Evolutionary conservation across 2,113 vertebrate species (phyloP).

Genomic region (Callaeas wilsoni): DNA sequence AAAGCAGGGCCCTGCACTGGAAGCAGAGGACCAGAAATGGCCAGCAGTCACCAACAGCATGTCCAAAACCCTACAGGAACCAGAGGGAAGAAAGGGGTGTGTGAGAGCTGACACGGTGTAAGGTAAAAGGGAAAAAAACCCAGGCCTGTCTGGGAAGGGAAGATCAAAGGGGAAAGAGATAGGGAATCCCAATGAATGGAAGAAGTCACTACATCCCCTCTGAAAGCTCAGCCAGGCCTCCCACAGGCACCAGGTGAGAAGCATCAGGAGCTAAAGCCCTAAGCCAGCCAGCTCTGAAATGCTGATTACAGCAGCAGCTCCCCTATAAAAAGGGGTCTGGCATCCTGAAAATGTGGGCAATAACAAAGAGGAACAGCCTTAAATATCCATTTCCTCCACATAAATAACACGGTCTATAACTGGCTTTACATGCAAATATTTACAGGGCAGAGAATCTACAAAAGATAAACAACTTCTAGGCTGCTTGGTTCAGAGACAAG

Average conservation of each 20-base stretch:
- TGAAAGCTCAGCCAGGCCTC: background rate
- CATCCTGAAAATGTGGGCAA: background rate
- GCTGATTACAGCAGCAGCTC: background rate
- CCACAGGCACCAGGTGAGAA: background rate
- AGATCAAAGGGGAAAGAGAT: background rate
- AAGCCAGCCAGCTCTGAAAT: background rate
- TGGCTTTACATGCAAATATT: slow-evolving; percentile 8
- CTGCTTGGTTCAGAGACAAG: background rate
- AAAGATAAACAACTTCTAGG: background rate
- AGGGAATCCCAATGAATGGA: background rate
- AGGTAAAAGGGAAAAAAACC: background rate
- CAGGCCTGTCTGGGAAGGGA: background rate
- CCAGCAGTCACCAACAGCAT: background rate
- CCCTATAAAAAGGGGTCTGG: background rate
- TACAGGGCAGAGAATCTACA: background rate
- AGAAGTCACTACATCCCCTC: background rate
- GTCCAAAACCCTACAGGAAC: background rate
- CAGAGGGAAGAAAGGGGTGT: accelerated
- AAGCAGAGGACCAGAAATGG: background rate
- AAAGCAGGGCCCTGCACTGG: background rate
- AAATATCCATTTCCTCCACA: background rate
- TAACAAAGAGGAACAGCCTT: background rate
- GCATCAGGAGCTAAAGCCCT: background rate
- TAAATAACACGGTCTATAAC: background rate
- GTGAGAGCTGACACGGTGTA: background rate